phyloP scores from a whole-genome alignment of 1,140 invertebrate species.

The Papilio helenus region DNA sequence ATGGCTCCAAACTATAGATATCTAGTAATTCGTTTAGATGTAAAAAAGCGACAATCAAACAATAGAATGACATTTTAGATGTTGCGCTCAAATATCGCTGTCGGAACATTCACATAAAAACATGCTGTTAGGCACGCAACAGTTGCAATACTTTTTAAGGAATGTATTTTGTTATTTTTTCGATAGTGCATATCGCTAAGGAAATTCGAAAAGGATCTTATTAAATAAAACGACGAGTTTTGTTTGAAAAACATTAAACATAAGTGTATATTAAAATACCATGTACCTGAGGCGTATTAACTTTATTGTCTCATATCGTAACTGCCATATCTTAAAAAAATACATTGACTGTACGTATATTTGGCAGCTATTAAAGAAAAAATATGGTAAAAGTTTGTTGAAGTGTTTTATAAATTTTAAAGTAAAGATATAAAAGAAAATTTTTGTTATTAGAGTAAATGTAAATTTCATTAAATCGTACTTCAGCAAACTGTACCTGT shows the following conservation, averaged over 20 bases:
- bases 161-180: no score
- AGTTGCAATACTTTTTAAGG: no score
- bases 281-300: neutral
- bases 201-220: no score
- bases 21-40: no score
- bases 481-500: neutral
- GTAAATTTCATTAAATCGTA: neutral
- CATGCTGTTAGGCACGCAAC: no score
- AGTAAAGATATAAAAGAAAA: neutral
- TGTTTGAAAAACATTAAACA: neutral
- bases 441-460: neutral
- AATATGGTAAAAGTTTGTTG: neutral
- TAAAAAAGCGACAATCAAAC: no score
- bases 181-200: no score
- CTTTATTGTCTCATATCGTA: neutral
- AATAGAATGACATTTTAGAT: no score
- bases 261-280: neutral
- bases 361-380: slow-evolving; percentile 3
- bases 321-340: slow-evolving; percentile 7
- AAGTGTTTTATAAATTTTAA: neutral
- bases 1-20: no score
- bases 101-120: no score
- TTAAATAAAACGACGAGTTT: neutral
- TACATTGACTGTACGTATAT: neutral
- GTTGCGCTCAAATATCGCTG: no score